phyloP scores from a whole-genome alignment of 2,113 vertebrate species.

The Paraplagusia blochii region DNA sequence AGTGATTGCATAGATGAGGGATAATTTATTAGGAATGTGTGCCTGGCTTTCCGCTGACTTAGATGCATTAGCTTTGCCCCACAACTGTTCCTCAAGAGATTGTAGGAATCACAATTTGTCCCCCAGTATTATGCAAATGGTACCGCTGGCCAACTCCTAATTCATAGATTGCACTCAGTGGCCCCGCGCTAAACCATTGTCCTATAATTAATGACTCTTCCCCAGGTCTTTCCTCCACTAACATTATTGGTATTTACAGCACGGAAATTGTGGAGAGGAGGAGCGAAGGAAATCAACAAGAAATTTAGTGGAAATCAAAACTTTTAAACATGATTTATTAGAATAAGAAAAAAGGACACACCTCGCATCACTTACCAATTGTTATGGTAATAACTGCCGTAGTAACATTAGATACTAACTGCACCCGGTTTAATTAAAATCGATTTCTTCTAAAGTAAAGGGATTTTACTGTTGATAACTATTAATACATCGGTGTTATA shows the following conservation, averaged over 20 bases:
- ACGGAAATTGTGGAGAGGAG: constrained; percentile 6
- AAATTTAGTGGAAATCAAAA: constrained; percentile 7
- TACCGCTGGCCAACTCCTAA: constrained; percentile 56
- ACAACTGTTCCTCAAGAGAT: constrained; percentile 65
- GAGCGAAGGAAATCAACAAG: constrained; percentile 11
- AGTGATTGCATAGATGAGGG: constrained; percentile 66
- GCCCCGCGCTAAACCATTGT: constrained; percentile 58
- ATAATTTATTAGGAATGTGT: constrained; percentile 67
- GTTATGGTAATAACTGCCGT: constrained; percentile 1
- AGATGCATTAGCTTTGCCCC: constrained; percentile 67
- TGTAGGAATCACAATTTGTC: constrained; percentile 59
- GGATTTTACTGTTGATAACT: constrained; percentile 39
- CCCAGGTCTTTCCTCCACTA: constrained; percentile 23
- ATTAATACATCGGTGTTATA: constrained; percentile 50
- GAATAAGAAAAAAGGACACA: neutral
- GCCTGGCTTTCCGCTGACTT: constrained; percentile 59
- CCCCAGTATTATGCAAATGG: constrained; percentile 64
- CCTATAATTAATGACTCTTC: constrained; percentile 65
- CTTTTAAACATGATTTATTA: constrained; percentile 6
- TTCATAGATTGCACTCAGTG: constrained; percentile 64
- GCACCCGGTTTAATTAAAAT: constrained; percentile 23
- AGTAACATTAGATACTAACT: constrained; percentile 16
- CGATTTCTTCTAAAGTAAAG: constrained; percentile 37
- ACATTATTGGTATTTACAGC: constrained; percentile 48
- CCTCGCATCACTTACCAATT: constrained; percentile 11